Conservation (phyloP, 2,888 invertebrate species). For the Cremastinae sp. region DNA sequence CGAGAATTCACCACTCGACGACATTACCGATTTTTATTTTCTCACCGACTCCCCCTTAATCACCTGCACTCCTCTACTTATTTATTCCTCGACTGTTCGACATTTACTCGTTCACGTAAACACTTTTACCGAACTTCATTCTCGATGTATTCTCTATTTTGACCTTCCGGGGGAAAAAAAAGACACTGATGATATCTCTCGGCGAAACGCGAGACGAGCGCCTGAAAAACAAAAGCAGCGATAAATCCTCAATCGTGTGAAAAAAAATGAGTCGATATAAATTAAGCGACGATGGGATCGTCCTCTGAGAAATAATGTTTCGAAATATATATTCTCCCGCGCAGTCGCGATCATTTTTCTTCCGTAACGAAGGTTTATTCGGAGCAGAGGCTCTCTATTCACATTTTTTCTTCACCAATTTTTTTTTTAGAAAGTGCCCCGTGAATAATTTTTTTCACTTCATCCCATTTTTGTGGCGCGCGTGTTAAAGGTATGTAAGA, state of each 20-base stretch:
- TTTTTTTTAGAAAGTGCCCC: slow-evolving; percentile 13
- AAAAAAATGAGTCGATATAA: background rate
- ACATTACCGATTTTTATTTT: slow-evolving; percentile 67
- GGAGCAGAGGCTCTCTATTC: background rate
- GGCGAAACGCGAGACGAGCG: background rate
- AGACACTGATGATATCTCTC: background rate
- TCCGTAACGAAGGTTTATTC: background rate
- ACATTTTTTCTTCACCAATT: background rate
- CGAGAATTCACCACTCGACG: slow-evolving; percentile 78
- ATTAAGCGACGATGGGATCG: background rate
- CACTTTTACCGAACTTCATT: slow-evolving; percentile 28
- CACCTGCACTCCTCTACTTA: slow-evolving; percentile 25
- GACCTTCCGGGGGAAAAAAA: background rate
- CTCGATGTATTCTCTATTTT: slow-evolving; percentile 2
- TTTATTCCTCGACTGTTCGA: slow-evolving; percentile 18
- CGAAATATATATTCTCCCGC: background rate
- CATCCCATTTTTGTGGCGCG: background rate
- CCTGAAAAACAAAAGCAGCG: too few species aligned
- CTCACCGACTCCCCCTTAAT: slow-evolving; percentile 43
- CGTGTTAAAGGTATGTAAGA: slow-evolving; percentile 32
- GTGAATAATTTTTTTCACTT: slow-evolving; percentile 5
- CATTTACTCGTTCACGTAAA: slow-evolving; percentile 40
- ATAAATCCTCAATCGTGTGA: background rate
- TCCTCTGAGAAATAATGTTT: slow-evolving; percentile 6
- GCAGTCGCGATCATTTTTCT: slow-evolving; percentile 7